Base-by-base conservation (phyloP, 1,140 invertebrate species). In the Dendroctonus ponderosae region DNA sequence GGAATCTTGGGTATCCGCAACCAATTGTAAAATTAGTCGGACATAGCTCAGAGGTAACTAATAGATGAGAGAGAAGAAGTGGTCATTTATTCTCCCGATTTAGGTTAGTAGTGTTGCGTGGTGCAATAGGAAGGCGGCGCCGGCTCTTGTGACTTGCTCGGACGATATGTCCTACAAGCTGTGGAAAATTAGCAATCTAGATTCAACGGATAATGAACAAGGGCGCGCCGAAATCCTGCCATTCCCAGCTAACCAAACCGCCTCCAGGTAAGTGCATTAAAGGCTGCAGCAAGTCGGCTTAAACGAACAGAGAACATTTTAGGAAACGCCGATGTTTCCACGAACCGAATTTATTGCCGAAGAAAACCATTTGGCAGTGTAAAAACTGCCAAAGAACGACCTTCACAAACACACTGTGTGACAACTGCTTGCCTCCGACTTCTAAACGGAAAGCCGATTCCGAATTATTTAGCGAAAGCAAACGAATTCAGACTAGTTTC, bases 101-200 rank as follows among this genome's bases (percentile, higher is more conserved):
- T 38, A 67, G 66, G 66, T 94, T 0, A 92, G 92, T 1, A 88
- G 89, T 75, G 90, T 93, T 5, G 86, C 89, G 0, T 94, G 92
- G 93, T 87, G 86, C 60, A 76, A 78, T 62, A 68, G 74, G 9
- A 78, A 80, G 12, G 79, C 82, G 67, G 74, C 80, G 7, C 39
- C 59, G 46, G 26, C 80, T 87, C 77, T 79, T 93, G 60, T 87
- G 6, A 93, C 91, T 0, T 90, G 90, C 76, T 89, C 89, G 43
- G 92, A 94, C 75, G 91, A 93, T 80, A 85, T 87, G 7, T 81
- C 84, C 0, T 86, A 91, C 71, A 87, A 87, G 74, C 84, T 93
- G 58, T 94, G 91, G 91, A 82, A 85, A 49, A 78, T 90, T 12
- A 85, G 85, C 38, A 76, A 78, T 71, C 88, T 86, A 60, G 51